These are phyloP conservation scores for Drosophila mimetica DNA, from an alignment of 2,888 invertebrate genomes.

Conservation along the genomic window DNA sequence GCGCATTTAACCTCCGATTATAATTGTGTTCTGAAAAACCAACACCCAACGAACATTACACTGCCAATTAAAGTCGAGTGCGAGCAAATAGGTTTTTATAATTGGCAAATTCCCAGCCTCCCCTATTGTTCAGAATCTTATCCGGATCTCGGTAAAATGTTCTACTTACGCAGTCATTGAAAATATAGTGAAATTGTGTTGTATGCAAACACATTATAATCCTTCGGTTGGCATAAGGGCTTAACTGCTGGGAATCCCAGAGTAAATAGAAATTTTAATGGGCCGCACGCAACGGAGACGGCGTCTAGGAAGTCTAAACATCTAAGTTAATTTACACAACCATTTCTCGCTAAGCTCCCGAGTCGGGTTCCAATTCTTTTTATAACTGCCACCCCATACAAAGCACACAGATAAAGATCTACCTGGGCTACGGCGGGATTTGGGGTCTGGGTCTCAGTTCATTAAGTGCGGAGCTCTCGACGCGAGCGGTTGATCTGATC, in stretches of 20 bases:
- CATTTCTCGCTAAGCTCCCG: conserved; percentile 11
- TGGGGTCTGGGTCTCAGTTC: conserved; percentile 12
- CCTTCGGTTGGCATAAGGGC: conserved; percentile 5
- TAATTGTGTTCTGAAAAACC: conserved; percentile 14
- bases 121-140: conserved; percentile 21
- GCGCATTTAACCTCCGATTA: conserved; percentile 5
- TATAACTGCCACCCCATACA: conserved; percentile 3
- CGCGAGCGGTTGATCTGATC: conserved; percentile 22
- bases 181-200: background rate
- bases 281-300: background rate
- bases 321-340: conserved; percentile 19
- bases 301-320: conserved; percentile 16
- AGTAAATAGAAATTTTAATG: background rate
- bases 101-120: conserved; percentile 3
- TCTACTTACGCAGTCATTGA: conserved; percentile 25
- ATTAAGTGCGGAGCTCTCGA: conserved; percentile 21
- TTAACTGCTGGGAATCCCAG: conserved; percentile 19
- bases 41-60: conserved; percentile 13
- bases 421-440: conserved; percentile 10
- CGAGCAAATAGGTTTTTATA: conserved; percentile 18
- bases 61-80: conserved; percentile 33
- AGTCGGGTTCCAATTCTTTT: conserved; percentile 30
- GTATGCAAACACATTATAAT: background rate
- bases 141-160: conserved; percentile 29
- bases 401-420: conserved; percentile 12